Evolutionary conservation across 2,888 invertebrate genomes (phyloP).

Genomic region (Lochmaea capreae): DNA sequence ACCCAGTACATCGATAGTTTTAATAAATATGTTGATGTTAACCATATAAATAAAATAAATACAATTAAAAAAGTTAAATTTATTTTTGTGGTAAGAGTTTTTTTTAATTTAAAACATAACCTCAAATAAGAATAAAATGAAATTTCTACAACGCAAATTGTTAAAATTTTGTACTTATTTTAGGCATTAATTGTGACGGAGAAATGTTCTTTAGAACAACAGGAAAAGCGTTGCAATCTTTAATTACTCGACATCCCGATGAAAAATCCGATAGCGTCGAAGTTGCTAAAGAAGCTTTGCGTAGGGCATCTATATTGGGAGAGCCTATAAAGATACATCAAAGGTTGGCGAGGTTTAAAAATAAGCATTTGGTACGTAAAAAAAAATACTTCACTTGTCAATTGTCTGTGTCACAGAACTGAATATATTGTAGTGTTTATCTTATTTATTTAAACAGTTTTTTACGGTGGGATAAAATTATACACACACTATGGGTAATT

Average conservation of each 20-base stretch:
- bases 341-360: constrained; percentile 78
- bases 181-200: constrained; percentile 70
- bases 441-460: no score
- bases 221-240: constrained; percentile 75
- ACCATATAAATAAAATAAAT: no score
- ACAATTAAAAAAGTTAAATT: no score
- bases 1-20: no score
- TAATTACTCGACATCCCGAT: constrained; percentile 72
- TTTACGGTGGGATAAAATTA: no score
- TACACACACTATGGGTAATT: no score
- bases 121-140: not conserved
- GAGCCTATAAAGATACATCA: constrained; percentile 74
- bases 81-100: no score
- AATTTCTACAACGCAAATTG: not conserved
- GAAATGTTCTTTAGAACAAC: constrained; percentile 77
- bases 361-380: constrained; percentile 70
- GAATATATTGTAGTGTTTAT: no score
- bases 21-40: no score
- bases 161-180: not conserved
- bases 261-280: constrained; percentile 72
- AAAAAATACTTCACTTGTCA: no score
- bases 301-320: constrained; percentile 73
- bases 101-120: no score
- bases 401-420: no score
- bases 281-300: constrained; percentile 76